Percentiles rank a stretch among this genome's conserved stretches.
These are phyloP conservation scores for Platycheirus rosarum DNA, from an alignment of 2,888 invertebrate species.

Conservation along the genomic window DNA sequence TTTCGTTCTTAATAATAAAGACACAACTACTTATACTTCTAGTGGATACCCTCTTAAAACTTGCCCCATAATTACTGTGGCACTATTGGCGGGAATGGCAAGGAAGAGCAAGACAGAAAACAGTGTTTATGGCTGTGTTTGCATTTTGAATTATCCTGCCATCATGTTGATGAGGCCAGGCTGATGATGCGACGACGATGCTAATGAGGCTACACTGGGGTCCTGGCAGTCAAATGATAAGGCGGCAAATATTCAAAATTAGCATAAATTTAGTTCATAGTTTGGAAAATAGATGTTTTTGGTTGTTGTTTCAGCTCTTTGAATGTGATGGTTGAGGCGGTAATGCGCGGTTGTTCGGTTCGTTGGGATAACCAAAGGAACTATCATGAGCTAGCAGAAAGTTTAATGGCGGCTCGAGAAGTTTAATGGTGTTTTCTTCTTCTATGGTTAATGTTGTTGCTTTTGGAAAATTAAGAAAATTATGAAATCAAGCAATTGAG, in stretches of 20 bases:
- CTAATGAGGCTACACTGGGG: slow-evolving; percentile 56
- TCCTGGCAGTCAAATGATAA: slow-evolving; percentile 68
- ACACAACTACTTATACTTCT: slow-evolving; percentile 55
- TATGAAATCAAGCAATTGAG: slow-evolving; percentile 17
- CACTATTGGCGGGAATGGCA: background rate
- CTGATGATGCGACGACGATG: slow-evolving; percentile 70
- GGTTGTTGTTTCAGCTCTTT: slow-evolving; percentile 45
- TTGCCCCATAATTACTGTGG: slow-evolving; percentile 60
- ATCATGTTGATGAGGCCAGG: slow-evolving; percentile 68
- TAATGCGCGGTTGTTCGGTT: background rate
- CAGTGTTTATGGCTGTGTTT: slow-evolving; percentile 56
- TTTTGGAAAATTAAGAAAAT: slow-evolving; percentile 1
- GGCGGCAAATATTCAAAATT: slow-evolving; percentile 71
- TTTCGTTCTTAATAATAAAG: slow-evolving; percentile 58
- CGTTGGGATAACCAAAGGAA: background rate
- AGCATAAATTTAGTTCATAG: slow-evolving; percentile 71
- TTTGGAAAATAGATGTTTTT: slow-evolving; percentile 59
- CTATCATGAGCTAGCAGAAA: slow-evolving; percentile 19
- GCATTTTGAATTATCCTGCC: slow-evolving; percentile 63
- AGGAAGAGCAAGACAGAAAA: slow-evolving; percentile 1
- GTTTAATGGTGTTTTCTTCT: slow-evolving; percentile 26
- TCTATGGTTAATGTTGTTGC: background rate
- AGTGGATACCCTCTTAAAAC: slow-evolving; percentile 37
- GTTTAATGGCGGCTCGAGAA: slow-evolving; percentile 18
- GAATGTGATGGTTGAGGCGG: background rate